Evolutionary conservation across 2,888 invertebrate species (phyloP), one percentile per base, ranked within the genome.

Genomic region (Melanostoma scalare): DNA sequence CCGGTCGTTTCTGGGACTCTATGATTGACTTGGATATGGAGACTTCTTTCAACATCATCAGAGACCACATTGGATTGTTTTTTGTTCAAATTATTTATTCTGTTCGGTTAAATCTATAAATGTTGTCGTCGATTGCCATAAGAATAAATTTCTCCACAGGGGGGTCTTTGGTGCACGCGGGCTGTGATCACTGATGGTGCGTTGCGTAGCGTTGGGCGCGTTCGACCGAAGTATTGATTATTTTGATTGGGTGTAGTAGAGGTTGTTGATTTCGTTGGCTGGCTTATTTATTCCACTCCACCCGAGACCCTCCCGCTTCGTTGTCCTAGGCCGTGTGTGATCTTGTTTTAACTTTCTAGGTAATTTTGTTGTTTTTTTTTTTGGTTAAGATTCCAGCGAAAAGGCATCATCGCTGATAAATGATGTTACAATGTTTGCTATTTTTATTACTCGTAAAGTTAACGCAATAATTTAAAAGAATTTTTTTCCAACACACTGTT

Each of bases 381-480:
- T 46, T 10, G n/a, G n/a, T 35, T 38, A 46, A 46, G 73, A 84
- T 84, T 84, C 69, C 78, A 44, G 3, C 69, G 74, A 71, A 74
- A 75, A 67, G 60, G 52, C 84, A 79, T 71, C 82, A 67, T 67
- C 50, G 9, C 75, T 84, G 78, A 84, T 84, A 84, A 84, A 84
- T 79, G 79, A 84, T 84, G 84, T 67, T 79, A 72, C 74, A 84
- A 74, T 75, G 79, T 67, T 84, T 69, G 79, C 84, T 79, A 84
- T 84, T 84, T 84, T 84, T 84, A 84, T 84, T 60, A 61, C 79
- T 67, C 74, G 69, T 74, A 10, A 74, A 69, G 79, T 73, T 84
- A 84, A 84, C 84, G 84, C 84, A 79, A 84, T 84, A 84, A 79
- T 84, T 84, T 79, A 84, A 84, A 84, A 79, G 84, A 84, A 79